Evolutionary conservation across 2,888 invertebrate genomes (phyloP).

Genomic region (Leptinotarsa rubiginosa): DNA sequence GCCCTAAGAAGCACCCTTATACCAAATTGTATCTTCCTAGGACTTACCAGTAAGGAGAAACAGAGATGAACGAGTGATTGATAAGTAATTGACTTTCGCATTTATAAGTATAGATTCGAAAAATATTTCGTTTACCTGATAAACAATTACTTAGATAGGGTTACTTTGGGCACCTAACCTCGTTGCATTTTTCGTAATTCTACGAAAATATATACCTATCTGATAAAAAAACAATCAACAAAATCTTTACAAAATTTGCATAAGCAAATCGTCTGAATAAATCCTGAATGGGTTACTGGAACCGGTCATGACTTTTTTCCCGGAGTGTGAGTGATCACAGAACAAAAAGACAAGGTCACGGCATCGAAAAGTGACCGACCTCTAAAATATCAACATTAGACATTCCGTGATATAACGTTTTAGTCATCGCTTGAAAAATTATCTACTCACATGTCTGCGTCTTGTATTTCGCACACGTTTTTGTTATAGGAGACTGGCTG

Average conservation of each 20-base stretch:
- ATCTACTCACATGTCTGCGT: constrained; percentile 12
- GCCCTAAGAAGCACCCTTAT: too few species aligned
- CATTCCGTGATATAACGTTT: constrained; percentile 20
- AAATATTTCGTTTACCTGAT: too few species aligned
- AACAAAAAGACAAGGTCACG: constrained; percentile 25
- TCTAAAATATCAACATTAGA: constrained; percentile 22
- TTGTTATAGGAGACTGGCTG: constrained; percentile 10
- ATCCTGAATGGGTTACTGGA: constrained; percentile 4
- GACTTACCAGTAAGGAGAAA: too few species aligned
- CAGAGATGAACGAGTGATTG: too few species aligned
- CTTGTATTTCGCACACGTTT: background rate
- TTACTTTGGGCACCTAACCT: background rate
- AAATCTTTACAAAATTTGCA: background rate
- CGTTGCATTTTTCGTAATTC: background rate
- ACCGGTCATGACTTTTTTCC: constrained; percentile 1
- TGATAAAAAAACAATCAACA: background rate
- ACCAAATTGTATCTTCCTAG: too few species aligned
- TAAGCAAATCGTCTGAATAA: background rate
- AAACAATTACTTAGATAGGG: too few species aligned
- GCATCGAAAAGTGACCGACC: constrained; percentile 26
- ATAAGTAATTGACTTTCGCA: too few species aligned
- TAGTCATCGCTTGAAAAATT: constrained; percentile 24
- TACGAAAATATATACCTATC: background rate
- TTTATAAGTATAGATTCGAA: too few species aligned
- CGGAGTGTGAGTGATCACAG: background rate